Percentiles rank a stretch among this genome's conserved stretches.
Conservation (phyloP, 2,113 vertebrate species). For the Notothenia rossii region DNA sequence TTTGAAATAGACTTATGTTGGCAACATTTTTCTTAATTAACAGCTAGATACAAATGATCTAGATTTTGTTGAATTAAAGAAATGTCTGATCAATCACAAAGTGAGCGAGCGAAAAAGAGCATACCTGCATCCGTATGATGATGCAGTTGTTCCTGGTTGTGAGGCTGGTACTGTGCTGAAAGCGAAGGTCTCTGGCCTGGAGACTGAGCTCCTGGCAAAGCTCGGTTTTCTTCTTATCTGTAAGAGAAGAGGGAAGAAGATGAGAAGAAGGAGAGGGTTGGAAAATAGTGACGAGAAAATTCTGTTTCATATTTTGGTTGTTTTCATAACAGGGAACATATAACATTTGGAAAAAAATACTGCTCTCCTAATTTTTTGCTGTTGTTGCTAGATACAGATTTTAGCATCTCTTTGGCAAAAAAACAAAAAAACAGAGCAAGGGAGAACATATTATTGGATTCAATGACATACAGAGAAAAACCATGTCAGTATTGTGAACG, state of each 20-base stretch:
- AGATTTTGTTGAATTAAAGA: background rate
- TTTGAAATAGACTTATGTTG: background rate
- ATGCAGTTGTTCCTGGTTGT: constrained; percentile 92
- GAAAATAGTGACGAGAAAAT: background rate
- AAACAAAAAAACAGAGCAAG: no score
- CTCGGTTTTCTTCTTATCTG: constrained; percentile 97
- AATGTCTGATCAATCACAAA: background rate
- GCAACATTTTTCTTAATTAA: background rate
- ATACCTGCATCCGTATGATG: constrained; percentile 95
- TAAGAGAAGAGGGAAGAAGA: background rate
- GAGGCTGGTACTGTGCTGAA: constrained; percentile 94
- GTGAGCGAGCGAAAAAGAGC: background rate
- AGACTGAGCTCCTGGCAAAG: constrained; percentile 94
- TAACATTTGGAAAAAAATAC: no score
- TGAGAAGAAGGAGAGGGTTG: background rate
- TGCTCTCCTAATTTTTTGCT: no score
- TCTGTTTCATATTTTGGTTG: background rate
- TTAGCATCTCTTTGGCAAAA: no score
- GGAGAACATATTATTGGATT: no score
- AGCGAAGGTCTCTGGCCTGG: constrained; percentile 95
- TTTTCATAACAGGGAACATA: background rate
- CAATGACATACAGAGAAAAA: no score
- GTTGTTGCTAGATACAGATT: no score
- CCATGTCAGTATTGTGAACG: no score
- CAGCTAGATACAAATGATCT: background rate